Evolutionary conservation across 2,888 invertebrate species (phyloP).

Genomic region (Napeogenes inachia): DNA sequence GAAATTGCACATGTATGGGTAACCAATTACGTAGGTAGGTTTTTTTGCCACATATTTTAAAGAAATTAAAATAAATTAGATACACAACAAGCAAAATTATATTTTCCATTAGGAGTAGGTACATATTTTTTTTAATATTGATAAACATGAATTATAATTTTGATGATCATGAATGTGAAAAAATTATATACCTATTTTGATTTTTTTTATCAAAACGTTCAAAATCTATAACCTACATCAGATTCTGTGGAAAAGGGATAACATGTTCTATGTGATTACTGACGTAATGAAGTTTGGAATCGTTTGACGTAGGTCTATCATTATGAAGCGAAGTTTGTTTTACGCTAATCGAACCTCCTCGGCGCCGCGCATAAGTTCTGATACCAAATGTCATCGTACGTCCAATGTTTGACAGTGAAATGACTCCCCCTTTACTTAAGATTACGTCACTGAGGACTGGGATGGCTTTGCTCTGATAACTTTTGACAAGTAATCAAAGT

Average conservation of each 20-base stretch:
- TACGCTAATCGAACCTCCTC: not conserved
- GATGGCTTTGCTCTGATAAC: constrained; percentile 36
- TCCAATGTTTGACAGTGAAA: constrained; percentile 63
- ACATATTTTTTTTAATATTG: no score
- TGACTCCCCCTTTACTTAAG: constrained; percentile 35
- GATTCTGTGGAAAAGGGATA: no score
- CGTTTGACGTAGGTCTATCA: not conserved
- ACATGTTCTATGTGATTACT: no score
- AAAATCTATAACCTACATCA: no score
- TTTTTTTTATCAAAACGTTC: no score
- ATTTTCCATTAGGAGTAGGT: no score
- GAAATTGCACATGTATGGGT: constrained; percentile 23
- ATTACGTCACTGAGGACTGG: constrained; percentile 51
- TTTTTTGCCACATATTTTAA: not conserved
- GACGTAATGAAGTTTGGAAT: no score
- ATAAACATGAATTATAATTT: no score
- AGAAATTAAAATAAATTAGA: no score
- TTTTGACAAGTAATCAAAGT: constrained; percentile 44
- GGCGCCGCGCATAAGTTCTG: constrained; percentile 50
- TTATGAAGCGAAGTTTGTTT: not conserved
- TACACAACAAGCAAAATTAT: no score
- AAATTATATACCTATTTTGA: no score
- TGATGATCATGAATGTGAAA: no score
- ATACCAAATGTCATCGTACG: constrained; percentile 59
- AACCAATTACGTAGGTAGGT: constrained; percentile 16